phyloP scores from a whole-genome alignment of 2,113 vertebrate genomes.

The Glareola pratincola region DNA sequence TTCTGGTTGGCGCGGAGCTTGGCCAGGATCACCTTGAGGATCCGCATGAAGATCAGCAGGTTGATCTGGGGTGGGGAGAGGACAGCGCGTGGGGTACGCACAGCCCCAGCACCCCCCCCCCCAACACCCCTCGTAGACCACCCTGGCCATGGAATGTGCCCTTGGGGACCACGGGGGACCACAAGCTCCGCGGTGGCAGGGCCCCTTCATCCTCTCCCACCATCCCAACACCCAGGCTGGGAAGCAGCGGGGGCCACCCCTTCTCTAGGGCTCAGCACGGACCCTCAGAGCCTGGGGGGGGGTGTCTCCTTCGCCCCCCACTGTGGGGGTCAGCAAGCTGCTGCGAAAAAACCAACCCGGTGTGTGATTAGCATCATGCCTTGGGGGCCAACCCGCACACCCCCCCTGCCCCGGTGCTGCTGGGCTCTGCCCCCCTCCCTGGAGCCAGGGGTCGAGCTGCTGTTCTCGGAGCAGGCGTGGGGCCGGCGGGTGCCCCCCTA shows the following conservation, averaged over 20 bases:
- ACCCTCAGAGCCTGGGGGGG: too few species aligned
- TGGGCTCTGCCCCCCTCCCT: not conserved
- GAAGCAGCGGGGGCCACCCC: not conserved
- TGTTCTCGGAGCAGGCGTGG: accelerated
- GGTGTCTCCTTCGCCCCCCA: not conserved
- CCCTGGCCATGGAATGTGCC: accelerated
- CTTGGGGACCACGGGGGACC: not conserved
- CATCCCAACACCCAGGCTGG: not conserved
- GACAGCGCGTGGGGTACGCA: not conserved
- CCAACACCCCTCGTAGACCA: not conserved
- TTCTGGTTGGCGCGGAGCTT: constrained; percentile 82
- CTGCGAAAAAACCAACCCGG: not conserved
- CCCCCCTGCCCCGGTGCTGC: not conserved
- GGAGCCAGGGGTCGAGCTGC: not conserved
- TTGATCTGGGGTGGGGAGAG: constrained; percentile 54
- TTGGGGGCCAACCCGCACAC: not conserved
- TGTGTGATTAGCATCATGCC: not conserved
- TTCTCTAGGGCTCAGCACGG: not conserved
- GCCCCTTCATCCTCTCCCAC: not conserved
- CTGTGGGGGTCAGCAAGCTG: not conserved
- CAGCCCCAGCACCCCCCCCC: not conserved
- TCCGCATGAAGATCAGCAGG: constrained; percentile 73
- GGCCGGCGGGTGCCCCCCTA: constrained; percentile 9
- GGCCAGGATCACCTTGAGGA: constrained; percentile 82
- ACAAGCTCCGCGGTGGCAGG: too few species aligned